phyloP scores from a whole-genome alignment of 1,140 invertebrate species.

The Micrasema minimum region DNA sequence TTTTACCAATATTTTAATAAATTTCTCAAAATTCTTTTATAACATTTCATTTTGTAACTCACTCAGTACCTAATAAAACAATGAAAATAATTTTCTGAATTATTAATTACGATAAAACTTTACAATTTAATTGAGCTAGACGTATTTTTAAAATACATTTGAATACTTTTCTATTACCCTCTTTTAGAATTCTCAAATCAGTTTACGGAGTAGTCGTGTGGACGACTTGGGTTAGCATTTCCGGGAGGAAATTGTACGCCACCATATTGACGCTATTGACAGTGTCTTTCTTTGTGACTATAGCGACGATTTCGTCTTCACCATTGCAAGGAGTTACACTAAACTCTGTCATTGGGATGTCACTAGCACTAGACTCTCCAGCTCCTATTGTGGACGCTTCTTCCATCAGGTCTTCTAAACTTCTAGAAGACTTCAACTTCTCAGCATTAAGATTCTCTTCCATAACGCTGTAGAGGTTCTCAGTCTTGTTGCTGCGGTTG shows the following conservation, averaged over 20 bases:
- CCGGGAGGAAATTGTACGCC: slow-evolving; percentile 64
- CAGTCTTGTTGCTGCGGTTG: slow-evolving; percentile 61
- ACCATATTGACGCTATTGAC: slow-evolving; percentile 63
- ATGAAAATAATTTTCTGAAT: too few relatives aligned
- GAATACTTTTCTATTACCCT: too few relatives aligned
- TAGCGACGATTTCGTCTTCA: slow-evolving; percentile 65
- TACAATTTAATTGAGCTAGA: too few relatives aligned
- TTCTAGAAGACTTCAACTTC: slow-evolving; percentile 34
- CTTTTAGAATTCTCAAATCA: slow-evolving; percentile 14
- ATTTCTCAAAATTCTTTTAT: too few relatives aligned
- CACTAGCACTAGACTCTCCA: slow-evolving; percentile 46
- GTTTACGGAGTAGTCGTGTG: slow-evolving; percentile 19
- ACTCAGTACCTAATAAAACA: too few relatives aligned
- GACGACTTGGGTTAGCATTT: slow-evolving; percentile 49
- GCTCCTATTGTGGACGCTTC: slow-evolving; percentile 47
- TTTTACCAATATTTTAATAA: too few relatives aligned
- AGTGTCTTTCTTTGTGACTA: slow-evolving; percentile 65
- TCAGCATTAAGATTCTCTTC: slow-evolving; percentile 58
- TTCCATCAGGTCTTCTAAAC: slow-evolving; percentile 49
- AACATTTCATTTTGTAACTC: too few relatives aligned
- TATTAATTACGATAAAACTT: too few relatives aligned
- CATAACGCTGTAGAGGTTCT: slow-evolving; percentile 68
- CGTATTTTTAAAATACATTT: too few relatives aligned
- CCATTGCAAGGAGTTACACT: slow-evolving; percentile 56
- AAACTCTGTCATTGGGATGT: slow-evolving; percentile 46